phyloP scores from a whole-genome alignment of 2,888 invertebrate species.

The Andrena bucephala region DNA sequence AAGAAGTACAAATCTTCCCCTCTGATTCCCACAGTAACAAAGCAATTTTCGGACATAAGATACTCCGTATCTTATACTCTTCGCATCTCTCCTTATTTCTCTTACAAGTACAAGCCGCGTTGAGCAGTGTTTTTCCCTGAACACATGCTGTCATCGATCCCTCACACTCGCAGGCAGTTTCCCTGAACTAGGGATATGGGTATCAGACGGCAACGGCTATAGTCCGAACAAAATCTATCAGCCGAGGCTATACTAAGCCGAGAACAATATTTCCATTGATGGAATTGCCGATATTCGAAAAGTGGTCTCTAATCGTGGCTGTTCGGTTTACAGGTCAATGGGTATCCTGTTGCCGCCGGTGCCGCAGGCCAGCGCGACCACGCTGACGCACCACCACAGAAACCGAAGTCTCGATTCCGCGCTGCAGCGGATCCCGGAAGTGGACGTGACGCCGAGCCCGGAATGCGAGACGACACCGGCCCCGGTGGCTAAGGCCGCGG shows the following conservation, averaged over 20 bases:
- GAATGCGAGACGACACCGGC: slow-evolving; percentile 86
- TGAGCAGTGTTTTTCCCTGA: slow-evolving; percentile 1
- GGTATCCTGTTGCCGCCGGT: slow-evolving; percentile 88
- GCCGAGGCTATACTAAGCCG: neutral
- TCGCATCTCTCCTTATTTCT: neutral
- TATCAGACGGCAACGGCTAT: neutral
- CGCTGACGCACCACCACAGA: slow-evolving; percentile 88
- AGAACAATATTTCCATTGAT: neutral
- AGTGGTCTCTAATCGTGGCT: slow-evolving; percentile 16
- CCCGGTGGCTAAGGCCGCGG: slow-evolving; percentile 78
- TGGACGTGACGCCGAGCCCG: slow-evolving; percentile 89
- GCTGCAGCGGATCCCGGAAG: slow-evolving; percentile 95
- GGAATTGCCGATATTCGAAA: neutral
- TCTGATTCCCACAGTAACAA: too few relatives aligned
- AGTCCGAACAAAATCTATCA: neutral
- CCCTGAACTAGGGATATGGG: neutral
- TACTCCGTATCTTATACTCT: neutral
- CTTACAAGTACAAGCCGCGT: neutral
- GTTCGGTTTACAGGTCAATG: slow-evolving; percentile 87
- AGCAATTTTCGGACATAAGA: too few relatives aligned
- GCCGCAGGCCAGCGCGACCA: slow-evolving; percentile 86
- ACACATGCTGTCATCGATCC: slow-evolving; percentile 5
- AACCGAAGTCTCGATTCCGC: slow-evolving; percentile 96
- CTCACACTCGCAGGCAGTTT: neutral
- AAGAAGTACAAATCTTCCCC: too few relatives aligned